Evolutionary conservation across 1,140 invertebrate genomes (phyloP).

Genomic region (Luehdorfia chinensis): DNA sequence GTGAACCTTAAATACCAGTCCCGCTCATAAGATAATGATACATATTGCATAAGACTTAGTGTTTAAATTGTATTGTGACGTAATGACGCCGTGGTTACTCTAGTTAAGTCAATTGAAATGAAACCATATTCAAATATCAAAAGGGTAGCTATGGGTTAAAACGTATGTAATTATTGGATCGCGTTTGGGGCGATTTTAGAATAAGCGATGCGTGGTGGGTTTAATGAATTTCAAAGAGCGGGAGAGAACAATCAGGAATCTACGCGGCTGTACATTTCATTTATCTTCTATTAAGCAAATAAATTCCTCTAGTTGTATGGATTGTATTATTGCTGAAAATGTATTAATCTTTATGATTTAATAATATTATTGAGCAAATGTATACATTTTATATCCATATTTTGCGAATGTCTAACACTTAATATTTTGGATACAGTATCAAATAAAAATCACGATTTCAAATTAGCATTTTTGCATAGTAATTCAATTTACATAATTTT

Average conservation of each 20-base stretch:
- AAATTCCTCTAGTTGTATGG: no score
- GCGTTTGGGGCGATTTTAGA: slow-evolving; percentile 41
- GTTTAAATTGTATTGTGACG: slow-evolving; percentile 13
- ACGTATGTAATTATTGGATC: slow-evolving; percentile 73
- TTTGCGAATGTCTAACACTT: no score
- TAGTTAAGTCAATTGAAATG: slow-evolving; percentile 57
- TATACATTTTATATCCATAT: no score
- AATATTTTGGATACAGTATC: no score
- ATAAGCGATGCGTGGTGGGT: slow-evolving; percentile 52
- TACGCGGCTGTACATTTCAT: slow-evolving; percentile 27
- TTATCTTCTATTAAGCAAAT: slow-evolving; percentile 6
- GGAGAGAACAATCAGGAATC: slow-evolving; percentile 28
- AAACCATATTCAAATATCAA: slow-evolving; percentile 68
- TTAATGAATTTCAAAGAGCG: slow-evolving; percentile 60
- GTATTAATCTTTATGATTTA: no score
- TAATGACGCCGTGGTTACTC: slow-evolving; percentile 28
- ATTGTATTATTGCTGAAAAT: no score
- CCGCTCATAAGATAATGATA: background rate
- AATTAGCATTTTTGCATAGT: no score
- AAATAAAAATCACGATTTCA: no score
- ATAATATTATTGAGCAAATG: no score
- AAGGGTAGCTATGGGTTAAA: slow-evolving; percentile 66
- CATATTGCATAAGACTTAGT: background rate
- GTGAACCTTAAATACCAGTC: slow-evolving; percentile 8
- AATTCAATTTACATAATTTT: no score